Evolutionary conservation across 2,113 vertebrate species (phyloP).

Genomic region (Loxodonta africana): DNA sequence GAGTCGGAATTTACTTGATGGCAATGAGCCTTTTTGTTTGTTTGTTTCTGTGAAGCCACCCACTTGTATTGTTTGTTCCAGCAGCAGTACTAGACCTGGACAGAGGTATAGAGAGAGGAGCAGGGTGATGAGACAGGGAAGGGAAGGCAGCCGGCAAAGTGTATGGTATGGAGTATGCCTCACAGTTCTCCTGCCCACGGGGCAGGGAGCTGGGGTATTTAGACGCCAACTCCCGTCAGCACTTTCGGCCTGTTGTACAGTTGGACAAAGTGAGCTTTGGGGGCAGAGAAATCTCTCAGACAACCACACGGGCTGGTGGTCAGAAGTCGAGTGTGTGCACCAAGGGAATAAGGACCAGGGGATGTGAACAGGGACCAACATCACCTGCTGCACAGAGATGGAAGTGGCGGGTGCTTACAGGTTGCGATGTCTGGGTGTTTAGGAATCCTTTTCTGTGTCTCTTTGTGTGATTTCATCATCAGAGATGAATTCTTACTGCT

Average conservation of each 20-base stretch:
- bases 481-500: background rate
- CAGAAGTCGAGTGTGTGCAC: background rate
- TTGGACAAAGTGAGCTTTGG: background rate
- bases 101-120: background rate
- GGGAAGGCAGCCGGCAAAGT: background rate
- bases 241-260: background rate
- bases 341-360: rapidly evolving
- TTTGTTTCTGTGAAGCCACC: background rate
- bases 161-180: background rate
- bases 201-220: background rate
- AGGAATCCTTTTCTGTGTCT: background rate
- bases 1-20: background rate
- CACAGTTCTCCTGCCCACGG: background rate
- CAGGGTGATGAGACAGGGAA: background rate
- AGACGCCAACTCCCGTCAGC: background rate
- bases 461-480: background rate
- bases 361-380: too few species aligned
- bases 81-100: background rate
- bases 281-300: background rate
- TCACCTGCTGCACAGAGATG: background rate
- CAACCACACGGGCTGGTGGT: rapidly evolving
- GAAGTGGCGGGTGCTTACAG: rapidly evolving
- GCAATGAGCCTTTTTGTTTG: background rate
- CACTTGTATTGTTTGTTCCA: background rate
- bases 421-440: rapidly evolving